phyloP scores from a whole-genome alignment of 2,888 invertebrate genomes.

The Microplitis manilae region DNA sequence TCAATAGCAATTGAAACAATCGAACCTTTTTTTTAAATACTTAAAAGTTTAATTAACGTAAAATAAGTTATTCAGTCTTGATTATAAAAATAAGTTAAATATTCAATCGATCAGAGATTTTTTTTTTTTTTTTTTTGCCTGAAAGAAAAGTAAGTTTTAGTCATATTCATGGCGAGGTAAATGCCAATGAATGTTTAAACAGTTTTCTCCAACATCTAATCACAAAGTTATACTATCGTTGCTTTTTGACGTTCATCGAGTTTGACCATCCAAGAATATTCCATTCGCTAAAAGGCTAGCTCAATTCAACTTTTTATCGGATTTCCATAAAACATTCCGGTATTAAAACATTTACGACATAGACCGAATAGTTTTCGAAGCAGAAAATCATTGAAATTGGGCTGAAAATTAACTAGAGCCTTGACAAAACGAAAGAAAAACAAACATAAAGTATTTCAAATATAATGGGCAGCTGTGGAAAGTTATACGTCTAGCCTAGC shows the following conservation, averaged over 20 bases:
- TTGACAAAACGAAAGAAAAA: neutral
- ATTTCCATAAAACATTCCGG: slow-evolving; percentile 34
- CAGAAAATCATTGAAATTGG: neutral
- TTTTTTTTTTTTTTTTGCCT: too few species aligned
- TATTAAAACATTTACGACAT: neutral
- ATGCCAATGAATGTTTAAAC: slow-evolving; percentile 34
- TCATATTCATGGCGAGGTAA: neutral
- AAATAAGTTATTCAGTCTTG: neutral
- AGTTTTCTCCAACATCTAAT: neutral
- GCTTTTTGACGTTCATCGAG: neutral
- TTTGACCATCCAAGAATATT: neutral
- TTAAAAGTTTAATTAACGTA: too few species aligned
- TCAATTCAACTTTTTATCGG: slow-evolving; percentile 35
- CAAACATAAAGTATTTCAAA: neutral
- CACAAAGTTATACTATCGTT: neutral
- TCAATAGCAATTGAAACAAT: too few species aligned
- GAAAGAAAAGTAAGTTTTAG: neutral
- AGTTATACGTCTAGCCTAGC: slow-evolving; percentile 26
- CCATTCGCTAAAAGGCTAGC: neutral
- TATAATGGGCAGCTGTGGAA: slow-evolving; percentile 35
- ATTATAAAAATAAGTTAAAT: too few species aligned
- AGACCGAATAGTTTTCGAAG: slow-evolving; percentile 21
- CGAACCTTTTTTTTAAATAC: too few species aligned
- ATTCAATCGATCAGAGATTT: too few species aligned
- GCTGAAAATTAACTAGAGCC: neutral